phyloP scores from a whole-genome alignment of 1,140 invertebrate genomes.

The Glomeris maerens region DNA sequence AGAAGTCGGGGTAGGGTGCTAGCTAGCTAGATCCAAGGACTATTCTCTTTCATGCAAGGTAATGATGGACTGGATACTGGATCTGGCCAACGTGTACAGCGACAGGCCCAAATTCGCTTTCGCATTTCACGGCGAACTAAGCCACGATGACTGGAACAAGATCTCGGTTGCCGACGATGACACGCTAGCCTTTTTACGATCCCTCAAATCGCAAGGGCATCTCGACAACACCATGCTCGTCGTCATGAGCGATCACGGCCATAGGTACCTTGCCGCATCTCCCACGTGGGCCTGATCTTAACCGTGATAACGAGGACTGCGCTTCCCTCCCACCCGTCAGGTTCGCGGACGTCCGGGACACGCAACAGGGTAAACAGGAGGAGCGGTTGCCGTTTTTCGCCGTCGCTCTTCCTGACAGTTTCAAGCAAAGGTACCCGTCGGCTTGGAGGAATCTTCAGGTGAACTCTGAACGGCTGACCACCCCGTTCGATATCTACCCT shows the following conservation, averaged over 20 bases:
- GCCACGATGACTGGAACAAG: conserved; percentile 67
- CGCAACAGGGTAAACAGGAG: conserved; percentile 75
- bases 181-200: conserved; percentile 39
- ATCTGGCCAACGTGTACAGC: conserved; percentile 45
- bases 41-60: conserved; percentile 30
- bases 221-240: conserved; percentile 66
- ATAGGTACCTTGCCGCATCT: conserved; percentile 39
- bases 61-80: conserved; percentile 48
- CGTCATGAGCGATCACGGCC: conserved; percentile 77
- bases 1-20: no score
- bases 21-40: conserved; percentile 1
- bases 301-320: no score
- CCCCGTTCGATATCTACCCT: conserved; percentile 66
- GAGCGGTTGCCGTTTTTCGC: conserved; percentile 74
- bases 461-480: conserved; percentile 53
- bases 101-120: conserved; percentile 64
- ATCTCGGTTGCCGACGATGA: conserved; percentile 60
- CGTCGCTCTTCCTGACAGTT: conserved; percentile 53
- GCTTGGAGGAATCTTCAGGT: conserved; percentile 46
- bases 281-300: neutral
- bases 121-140: conserved; percentile 76
- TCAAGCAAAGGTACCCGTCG: conserved; percentile 42
- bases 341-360: conserved; percentile 57
- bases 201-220: conserved; percentile 40
- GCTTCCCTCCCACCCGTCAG: conserved; percentile 29